Base-by-base conservation (phyloP, 2,888 invertebrate species). In the Rhabditoides inermis region DNA sequence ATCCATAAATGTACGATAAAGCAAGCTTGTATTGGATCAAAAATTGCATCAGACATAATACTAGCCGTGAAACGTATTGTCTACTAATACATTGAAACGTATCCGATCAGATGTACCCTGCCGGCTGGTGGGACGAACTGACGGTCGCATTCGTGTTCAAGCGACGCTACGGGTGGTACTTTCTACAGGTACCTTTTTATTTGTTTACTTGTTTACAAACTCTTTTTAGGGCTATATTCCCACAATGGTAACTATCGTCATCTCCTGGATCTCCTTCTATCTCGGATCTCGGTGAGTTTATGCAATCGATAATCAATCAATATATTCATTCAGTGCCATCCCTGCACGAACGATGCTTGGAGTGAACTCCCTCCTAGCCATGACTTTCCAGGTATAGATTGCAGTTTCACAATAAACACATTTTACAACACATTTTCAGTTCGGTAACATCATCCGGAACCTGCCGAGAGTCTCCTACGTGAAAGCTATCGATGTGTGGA, bases 301-400 rank as follows among this genome's bases (percentile, higher is more conserved):
- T 15, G 15, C n/a, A 23, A 25, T 44, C 10, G 45, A 44, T 22
- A n/a, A 15, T 22, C 15, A 23, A 44, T 22, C 15, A 44, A 44
- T 22, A n/a, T 10, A 18, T 40, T 28, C 45, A 15, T 63, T 32
- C 51, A 72, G 72, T 44, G 76, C 76, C 10, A 76, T 76, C 54
- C 76, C 76, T 6, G 76, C 76, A 2, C 58, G 76, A 6, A 76
- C 76, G 6, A 76, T 76, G 76, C 58, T 76, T n/a, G 76, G 76
- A 3, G 76, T 76, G 25, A 76, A 76, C 47, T 68, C 73, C 3
- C 60, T 76, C n/a, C 61, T 75, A 26, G 76, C 76, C 0, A 76
- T 76, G 75, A 76, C 76, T 2, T 75, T n/a, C n/a, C n/a, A n/a
- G n/a, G n/a, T n/a, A n/a, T n/a, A n/a, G n/a, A n/a, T n/a, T n/a